Percentiles rank a stretch among this genome's conserved stretches.
Evolutionary conservation across 2,113 vertebrate genomes (phyloP).

Genomic region (Mandrillus leucophaeus): DNA sequence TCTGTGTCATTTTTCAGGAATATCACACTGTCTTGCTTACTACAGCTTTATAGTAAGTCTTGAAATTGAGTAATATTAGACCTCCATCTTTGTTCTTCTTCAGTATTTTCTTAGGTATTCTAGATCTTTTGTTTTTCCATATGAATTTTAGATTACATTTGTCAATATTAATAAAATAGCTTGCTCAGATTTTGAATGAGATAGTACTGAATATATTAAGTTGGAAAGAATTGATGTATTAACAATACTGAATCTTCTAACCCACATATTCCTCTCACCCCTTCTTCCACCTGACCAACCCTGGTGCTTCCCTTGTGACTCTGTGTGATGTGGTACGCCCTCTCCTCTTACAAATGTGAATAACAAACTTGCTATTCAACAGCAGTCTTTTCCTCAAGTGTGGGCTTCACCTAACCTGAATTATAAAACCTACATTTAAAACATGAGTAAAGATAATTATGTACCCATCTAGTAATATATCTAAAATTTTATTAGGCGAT

Average conservation of each 20-base stretch:
- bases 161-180: neutral
- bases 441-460: neutral
- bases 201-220: neutral
- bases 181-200: neutral
- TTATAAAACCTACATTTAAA: neutral
- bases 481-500: neutral
- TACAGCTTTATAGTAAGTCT: neutral
- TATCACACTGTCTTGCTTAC: neutral
- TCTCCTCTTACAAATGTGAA: neutral
- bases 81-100: neutral
- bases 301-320: neutral
- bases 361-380: neutral
- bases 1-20: neutral
- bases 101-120: neutral
- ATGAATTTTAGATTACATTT: neutral
- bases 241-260: neutral
- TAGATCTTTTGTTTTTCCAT: neutral
- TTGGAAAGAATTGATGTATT: neutral
- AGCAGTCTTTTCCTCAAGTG: neutral
- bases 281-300: neutral
- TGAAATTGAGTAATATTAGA: neutral
- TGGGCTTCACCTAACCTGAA: neutral
- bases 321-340: accelerated
- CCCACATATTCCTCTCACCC: neutral
- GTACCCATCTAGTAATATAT: neutral